Base-by-base conservation (phyloP, 2,797 vertebrate species). In the Gorsachius magnificus region DNA sequence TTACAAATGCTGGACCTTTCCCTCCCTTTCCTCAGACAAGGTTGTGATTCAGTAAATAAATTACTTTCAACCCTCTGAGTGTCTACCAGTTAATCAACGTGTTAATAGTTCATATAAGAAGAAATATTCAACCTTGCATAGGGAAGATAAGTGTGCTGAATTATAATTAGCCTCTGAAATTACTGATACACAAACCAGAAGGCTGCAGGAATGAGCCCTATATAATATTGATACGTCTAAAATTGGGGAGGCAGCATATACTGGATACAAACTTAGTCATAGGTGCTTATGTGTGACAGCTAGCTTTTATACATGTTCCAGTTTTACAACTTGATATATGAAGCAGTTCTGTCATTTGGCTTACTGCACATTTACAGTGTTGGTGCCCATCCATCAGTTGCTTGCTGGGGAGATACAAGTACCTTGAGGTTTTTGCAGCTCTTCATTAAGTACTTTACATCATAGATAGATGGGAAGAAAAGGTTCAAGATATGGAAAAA, bases 381-480 rank as follows among this genome's bases (percentile, higher is more conserved):
- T 66, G 31, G 20, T 82, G 16, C 11, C 43, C 46, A 46, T 8
- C 56, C 51, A 74, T 20, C 54, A 11, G 9, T 56, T 28, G 28
- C 48, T 48, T 84, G 35, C 82, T 88, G 22, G 57, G 70, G 82
- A 91, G 48, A 74, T 46, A 8, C 2, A 65, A 69, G 13, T 98
- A 99, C 99, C 99, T 99, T 99, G 14, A 99, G 98, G 97, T 99
- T 99, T 98, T 99, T 99, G 98, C 99, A 99, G 98, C 99, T 99
- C 98, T 99, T 99, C 99, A 99, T 99, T 80, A 99, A 95, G 95
- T 99, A 99, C 79, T 99, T 99, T 71, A 99, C 99, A 38, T 99
- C 99, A 76, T 99, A 99, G 96, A 99, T 99, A 10, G 99, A 99
- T 3, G 99, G 99, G 90, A 99, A 99, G 97, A 99, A 99, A 91